Evolutionary conservation across 2,797 vertebrate species (phyloP).

Genomic region (Cichlasoma orientale): DNA sequence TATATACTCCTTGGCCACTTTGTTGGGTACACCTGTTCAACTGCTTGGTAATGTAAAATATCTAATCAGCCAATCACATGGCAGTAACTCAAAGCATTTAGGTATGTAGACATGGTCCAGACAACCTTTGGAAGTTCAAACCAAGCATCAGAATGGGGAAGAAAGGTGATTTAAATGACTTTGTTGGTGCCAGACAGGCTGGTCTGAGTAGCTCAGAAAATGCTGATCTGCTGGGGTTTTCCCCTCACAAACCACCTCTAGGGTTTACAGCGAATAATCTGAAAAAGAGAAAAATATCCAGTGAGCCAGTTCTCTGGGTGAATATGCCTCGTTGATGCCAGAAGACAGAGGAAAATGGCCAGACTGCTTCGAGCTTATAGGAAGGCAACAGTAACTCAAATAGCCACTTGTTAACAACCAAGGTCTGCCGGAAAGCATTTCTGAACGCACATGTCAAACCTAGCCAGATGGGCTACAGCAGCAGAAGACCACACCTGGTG

Average conservation of each 20-base stretch:
- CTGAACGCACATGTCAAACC: no score
- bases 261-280: not conserved
- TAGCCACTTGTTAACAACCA: not conserved
- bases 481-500: no score
- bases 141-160: not conserved
- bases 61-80: not conserved
- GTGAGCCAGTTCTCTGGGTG: not conserved
- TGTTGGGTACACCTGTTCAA: not conserved
- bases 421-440: no score
- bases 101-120: not conserved
- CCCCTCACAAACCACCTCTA: not conserved
- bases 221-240: not conserved
- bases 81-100: not conserved
- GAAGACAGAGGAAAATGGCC: not conserved
- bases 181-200: not conserved
- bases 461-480: no score
- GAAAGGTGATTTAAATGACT: not conserved
- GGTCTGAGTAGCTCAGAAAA: not conserved
- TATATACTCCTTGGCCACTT: not conserved
- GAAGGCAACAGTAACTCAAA: not conserved
- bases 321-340: not conserved
- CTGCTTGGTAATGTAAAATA: not conserved
- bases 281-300: not conserved
- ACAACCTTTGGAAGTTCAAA: not conserved
- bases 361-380: not conserved